phyloP scores from a whole-genome alignment of 2,797 vertebrate genomes.

The Bufotes viridis region DNA sequence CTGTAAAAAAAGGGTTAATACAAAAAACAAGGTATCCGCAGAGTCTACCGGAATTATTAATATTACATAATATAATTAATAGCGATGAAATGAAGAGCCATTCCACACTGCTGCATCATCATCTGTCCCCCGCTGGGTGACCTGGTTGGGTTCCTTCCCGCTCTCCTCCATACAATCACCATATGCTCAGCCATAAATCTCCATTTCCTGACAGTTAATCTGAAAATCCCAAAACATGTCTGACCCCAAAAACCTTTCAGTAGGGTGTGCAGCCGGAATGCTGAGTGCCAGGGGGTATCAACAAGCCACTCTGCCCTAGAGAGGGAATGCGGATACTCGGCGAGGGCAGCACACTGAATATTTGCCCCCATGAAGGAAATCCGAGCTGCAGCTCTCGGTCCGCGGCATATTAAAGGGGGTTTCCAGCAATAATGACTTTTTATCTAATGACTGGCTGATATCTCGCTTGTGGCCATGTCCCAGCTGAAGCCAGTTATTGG shows the following conservation, averaged over 20 bases:
- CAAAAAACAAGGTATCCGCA: background rate
- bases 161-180: background rate
- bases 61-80: background rate
- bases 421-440: no score
- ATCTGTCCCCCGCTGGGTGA: background rate
- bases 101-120: background rate
- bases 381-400: no score
- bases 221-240: conserved; percentile 38
- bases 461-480: no score
- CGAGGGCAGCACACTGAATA: no score
- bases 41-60: background rate
- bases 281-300: background rate
- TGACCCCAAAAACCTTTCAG: background rate
- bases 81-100: background rate
- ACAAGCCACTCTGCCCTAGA: background rate
- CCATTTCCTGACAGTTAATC: background rate
- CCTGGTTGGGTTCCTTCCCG: background rate
- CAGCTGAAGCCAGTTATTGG: no score
- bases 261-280: background rate
- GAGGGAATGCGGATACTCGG: background rate
- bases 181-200: background rate
- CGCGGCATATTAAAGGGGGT: no score
- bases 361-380: no score
- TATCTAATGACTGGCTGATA: no score
- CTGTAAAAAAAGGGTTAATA: background rate